Base-by-base conservation (phyloP, 2,797 vertebrate species). In the Myotis myotis region DNA sequence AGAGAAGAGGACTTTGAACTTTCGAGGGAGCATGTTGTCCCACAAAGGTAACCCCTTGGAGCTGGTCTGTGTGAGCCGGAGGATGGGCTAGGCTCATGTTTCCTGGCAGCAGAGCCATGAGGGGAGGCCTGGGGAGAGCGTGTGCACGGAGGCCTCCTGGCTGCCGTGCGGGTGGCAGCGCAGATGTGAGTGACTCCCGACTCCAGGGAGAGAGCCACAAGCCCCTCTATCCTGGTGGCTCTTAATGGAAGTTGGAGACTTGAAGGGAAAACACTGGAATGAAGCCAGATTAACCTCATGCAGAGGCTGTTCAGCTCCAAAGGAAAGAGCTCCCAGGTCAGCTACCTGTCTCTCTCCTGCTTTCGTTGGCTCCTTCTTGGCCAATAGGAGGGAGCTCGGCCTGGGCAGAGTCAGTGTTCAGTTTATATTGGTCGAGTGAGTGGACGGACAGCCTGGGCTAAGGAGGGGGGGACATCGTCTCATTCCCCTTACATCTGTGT, bases 1-100 rank as follows among this genome's bases (percentile, higher is more conserved):
- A 96, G 99, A 99, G 95, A 99, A 98, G 97, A 98, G 92, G 95
- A 99, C 99, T 94, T 98, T 99, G 97, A 98, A 96, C 0, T 97
- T 99, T 70, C 97, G 93, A 23, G 98, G 98, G 70, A 97, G 95
- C 23, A 96, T 97, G 12, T 79, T 98, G 20, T 93, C 98, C 70
- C 98, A 99, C 70, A 99, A 96, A 98, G 99, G 99, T 99, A 98
- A 97, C 13, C 20, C 47, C 10, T 70, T 33, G 5, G 10, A 36
- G 68, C 23, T 25, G 0, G 47, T 5, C 0, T 2, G 13, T 30
- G 28, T 53, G 6, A 36, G 13, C 38, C 62, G 38, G 25, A 17
- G 62, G 15, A 6, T 2, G 1, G 55, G 41, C 44, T 15, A 3
- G 23, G 25, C 1, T 1, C 0, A n/a, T n/a, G 0, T 33, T 38